phyloP scores from a whole-genome alignment of 2,113 vertebrate species.

The Cryptomyrus ogoouensis region DNA sequence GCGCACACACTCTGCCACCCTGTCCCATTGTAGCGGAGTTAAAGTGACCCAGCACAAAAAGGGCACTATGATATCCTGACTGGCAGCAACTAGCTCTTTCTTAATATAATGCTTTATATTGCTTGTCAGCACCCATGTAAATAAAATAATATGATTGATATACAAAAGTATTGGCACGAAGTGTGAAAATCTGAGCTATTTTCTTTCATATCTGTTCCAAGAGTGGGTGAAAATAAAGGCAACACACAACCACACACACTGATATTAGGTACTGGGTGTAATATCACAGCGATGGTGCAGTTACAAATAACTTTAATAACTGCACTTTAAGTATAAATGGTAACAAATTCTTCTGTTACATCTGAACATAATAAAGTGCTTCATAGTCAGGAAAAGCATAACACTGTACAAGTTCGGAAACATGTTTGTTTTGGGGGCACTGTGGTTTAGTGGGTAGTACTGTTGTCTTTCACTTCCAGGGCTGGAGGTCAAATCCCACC shows the following conservation, averaged over 20 bases:
- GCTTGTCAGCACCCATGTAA: neutral
- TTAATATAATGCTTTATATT: neutral
- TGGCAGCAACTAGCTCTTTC: neutral
- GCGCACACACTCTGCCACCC: neutral
- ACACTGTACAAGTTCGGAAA: neutral
- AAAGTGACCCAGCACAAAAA: conserved; percentile 18
- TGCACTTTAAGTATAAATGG: neutral
- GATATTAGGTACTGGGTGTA: neutral
- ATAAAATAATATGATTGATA: neutral
- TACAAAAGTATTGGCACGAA: neutral
- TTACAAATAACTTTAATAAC: neutral
- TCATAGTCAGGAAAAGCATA: neutral
- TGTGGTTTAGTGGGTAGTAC: neutral
- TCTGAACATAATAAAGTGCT: neutral
- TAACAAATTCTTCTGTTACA: neutral
- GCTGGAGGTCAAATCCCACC: neutral
- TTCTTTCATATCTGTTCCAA: neutral
- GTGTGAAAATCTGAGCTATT: neutral
- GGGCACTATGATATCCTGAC: neutral
- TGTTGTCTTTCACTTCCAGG: neutral
- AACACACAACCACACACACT: neutral
- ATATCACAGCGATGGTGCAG: neutral
- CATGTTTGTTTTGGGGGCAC: neutral
- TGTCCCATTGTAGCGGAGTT: neutral
- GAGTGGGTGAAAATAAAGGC: neutral